phyloP scores from a whole-genome alignment of 2,797 vertebrate genomes.

The Melanogrammus aeglefinus region DNA sequence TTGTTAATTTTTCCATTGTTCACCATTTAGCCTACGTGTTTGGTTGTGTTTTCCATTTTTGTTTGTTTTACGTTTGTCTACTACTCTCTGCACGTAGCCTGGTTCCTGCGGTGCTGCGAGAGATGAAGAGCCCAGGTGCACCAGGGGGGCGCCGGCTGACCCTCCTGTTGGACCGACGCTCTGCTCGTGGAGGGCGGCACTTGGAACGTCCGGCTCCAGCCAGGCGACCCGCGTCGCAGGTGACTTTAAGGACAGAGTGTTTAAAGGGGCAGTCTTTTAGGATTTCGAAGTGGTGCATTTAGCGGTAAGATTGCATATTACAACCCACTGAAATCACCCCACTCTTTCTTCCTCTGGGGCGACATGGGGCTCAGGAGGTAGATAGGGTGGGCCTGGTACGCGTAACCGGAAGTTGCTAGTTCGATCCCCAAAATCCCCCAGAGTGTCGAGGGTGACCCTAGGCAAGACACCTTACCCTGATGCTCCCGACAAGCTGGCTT shows the following conservation, averaged over 20 bases:
- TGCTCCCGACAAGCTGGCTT: too few species aligned
- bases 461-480: too few species aligned
- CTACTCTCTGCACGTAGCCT: constrained; percentile 43
- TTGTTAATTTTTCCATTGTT: background rate
- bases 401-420: too few species aligned
- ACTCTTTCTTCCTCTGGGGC: too few species aligned
- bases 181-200: constrained; percentile 70
- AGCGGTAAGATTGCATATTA: too few species aligned
- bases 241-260: constrained; percentile 31
- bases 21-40: constrained; percentile 41
- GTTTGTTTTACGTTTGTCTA: background rate
- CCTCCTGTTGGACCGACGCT: constrained; percentile 67
- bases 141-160: constrained; percentile 56
- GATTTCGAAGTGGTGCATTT: too few species aligned
- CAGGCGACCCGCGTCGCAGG: constrained; percentile 72
- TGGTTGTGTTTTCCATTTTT: background rate
- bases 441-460: too few species aligned
- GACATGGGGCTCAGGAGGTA: too few species aligned
- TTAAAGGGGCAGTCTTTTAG: too few species aligned
- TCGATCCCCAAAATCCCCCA: too few species aligned
- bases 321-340: too few species aligned
- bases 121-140: constrained; percentile 71
- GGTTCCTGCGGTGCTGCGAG: constrained; percentile 9
- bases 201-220: constrained; percentile 77
- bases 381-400: too few species aligned